These are phyloP conservation scores for Nomada flava DNA, from an alignment of 2,888 invertebrate genomes.

Conservation along the genomic window DNA sequence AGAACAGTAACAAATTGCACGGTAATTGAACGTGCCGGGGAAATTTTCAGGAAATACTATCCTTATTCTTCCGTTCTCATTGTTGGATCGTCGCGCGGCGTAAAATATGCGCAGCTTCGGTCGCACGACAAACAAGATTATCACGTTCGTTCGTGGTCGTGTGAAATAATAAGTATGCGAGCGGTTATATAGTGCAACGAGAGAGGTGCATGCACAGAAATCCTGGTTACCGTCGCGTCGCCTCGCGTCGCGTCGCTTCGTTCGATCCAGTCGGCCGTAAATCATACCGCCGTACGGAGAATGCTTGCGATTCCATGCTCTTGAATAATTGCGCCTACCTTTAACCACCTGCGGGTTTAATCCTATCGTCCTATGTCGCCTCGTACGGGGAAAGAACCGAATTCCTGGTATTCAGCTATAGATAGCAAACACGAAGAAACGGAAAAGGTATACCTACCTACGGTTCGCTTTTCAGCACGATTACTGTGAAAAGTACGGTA, in stretches of 20 bases:
- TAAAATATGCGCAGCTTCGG: slow-evolving; percentile 31
- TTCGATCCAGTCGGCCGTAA: slow-evolving; percentile 64
- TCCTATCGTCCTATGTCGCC: slow-evolving; percentile 62
- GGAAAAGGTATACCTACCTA: background rate
- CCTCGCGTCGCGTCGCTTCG: slow-evolving; percentile 5
- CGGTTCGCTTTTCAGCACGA: background rate
- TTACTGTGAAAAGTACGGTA: background rate
- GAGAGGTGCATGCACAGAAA: slow-evolving; percentile 56
- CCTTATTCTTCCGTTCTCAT: background rate
- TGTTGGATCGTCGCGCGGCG: background rate
- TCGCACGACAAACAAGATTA: slow-evolving; percentile 60
- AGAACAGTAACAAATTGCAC: background rate
- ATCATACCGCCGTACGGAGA: slow-evolving; percentile 64
- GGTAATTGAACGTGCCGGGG: background rate
- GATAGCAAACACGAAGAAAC: slow-evolving; percentile 27
- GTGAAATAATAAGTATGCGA: slow-evolving; percentile 59
- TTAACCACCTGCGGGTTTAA: slow-evolving; percentile 69
- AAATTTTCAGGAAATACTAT: background rate
- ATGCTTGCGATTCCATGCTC: slow-evolving; percentile 67
- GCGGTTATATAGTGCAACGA: slow-evolving; percentile 35
- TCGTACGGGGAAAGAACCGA: slow-evolving; percentile 52
- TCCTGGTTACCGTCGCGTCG: slow-evolving; percentile 57
- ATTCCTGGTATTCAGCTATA: slow-evolving; percentile 48
- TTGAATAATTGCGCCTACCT: slow-evolving; percentile 69
- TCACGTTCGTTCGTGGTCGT: slow-evolving; percentile 48